Base-by-base conservation (phyloP, 2,797 vertebrate genomes). In the Botia almorhae region DNA sequence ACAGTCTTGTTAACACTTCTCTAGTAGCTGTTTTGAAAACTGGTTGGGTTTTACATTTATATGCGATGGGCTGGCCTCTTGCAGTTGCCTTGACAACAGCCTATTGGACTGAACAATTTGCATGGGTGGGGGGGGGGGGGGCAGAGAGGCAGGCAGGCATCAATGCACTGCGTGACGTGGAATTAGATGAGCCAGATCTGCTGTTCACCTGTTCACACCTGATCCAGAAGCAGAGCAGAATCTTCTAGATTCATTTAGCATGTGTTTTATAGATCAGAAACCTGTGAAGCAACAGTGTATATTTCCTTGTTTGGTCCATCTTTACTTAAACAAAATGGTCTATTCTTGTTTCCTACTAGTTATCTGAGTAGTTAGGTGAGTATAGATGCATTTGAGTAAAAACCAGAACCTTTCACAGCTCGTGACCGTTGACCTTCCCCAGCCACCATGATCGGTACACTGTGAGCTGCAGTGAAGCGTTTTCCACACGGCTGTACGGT, bases 181-280 rank as follows among this genome's bases (percentile, higher is more conserved):
- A 93, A 93, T 93, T 85, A 89, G 90, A 93, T 92, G 90, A 91
- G 89, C 83, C 81, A 84, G 89, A 90, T 91, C 85, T 91, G 87
- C 86, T 87, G 73, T 84, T 92, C 91, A 90, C 89, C 88, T 91
- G 88, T 88, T 88, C 61, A 68, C 48, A 55, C 29, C 64, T 33
- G 80, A 51, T 53, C 46, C 74, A 79, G 72, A 51, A 67, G 69
- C 81, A 87, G 67, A 84, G 81, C 83, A 82, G 43, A 46, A 46
- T 11, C 43, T 46, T 46, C 43, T 46, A 46, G 8, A 43, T 6
- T 43, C 4, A 53, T 53, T n/a, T 7, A 53, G 51, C 51, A 17
- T 53, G 51, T 46, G 43, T 46, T 46, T 11, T 11, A 46, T 46
- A 2, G 10, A 11, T 8, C 10, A 8, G 43, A 39, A 39, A 46